Conservation (phyloP, 2,888 invertebrate genomes). For the Bembecia ichneumoniformis region DNA sequence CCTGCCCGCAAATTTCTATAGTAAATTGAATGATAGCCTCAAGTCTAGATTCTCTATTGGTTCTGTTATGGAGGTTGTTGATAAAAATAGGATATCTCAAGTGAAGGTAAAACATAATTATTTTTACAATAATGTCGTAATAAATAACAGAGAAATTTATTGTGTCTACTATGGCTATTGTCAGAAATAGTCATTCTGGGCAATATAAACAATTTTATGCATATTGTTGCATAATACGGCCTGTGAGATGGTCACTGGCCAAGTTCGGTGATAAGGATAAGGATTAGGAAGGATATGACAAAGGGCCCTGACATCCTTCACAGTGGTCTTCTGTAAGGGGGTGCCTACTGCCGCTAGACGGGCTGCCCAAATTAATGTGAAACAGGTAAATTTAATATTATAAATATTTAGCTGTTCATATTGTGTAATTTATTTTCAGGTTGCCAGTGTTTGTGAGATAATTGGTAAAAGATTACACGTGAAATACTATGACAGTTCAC, state of each 20-base stretch:
- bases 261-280: background rate
- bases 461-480: constrained; percentile 93
- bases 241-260: background rate
- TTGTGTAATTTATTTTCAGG: constrained; percentile 46
- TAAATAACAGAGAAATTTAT: no score
- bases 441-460: constrained; percentile 91
- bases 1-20: constrained; percentile 92
- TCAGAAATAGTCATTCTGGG: no score
- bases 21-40: constrained; percentile 87
- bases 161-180: no score
- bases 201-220: no score
- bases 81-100: constrained; percentile 95
- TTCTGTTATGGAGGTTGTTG: constrained; percentile 92
- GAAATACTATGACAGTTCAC: constrained; percentile 87
- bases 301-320: background rate
- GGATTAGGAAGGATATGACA: no score
- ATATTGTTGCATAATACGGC: background rate
- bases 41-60: constrained; percentile 87
- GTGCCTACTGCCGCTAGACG: no score
- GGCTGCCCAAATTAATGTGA: no score
- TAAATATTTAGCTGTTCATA: no score
- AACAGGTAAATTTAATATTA: no score
- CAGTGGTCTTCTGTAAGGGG: no score
- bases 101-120: constrained; percentile 68
- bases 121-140: no score